phyloP scores from a whole-genome alignment of 1,140 invertebrate species.

The Hyposmocoma kahamanoa region DNA sequence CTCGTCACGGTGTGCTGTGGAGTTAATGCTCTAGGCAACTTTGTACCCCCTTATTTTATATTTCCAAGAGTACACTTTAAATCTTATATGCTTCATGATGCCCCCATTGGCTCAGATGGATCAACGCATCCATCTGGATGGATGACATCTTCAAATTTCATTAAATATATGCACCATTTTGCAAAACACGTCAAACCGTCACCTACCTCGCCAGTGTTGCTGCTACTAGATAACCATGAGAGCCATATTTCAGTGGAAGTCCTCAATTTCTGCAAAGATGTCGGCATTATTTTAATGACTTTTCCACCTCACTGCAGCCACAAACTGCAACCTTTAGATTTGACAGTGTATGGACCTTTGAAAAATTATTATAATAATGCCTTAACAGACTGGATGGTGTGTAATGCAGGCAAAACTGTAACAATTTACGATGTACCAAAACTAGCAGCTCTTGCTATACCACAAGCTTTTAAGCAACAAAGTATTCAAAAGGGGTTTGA shows the following conservation, averaged over 20 bases:
- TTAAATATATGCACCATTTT: slow-evolving; percentile 12
- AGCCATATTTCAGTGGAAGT: slow-evolving; percentile 5
- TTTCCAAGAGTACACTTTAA: slow-evolving; percentile 4
- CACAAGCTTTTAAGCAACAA: slow-evolving; percentile 34
- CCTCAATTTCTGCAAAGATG: neutral
- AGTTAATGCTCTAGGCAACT: slow-evolving; percentile 1
- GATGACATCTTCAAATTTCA: slow-evolving; percentile 10
- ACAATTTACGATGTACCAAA: slow-evolving; percentile 12
- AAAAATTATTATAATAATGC: slow-evolving; percentile 13
- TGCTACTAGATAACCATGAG: slow-evolving; percentile 9
- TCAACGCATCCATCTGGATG: slow-evolving; percentile 8
- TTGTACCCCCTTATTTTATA: slow-evolving; percentile 2
- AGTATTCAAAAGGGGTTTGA: slow-evolving; percentile 62
- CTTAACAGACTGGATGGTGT: slow-evolving; percentile 10
- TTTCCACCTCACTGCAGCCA: neutral
- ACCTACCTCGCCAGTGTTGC: slow-evolving; percentile 3
- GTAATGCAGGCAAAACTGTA: slow-evolving; percentile 8
- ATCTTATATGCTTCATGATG: neutral
- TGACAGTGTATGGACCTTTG: slow-evolving; percentile 11
- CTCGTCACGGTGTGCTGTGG: slow-evolving; percentile 27
- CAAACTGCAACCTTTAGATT: slow-evolving; percentile 10
- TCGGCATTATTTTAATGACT: neutral
- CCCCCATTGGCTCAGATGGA: neutral
- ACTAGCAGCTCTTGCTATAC: slow-evolving; percentile 10
- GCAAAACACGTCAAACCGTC: slow-evolving; percentile 9